Conservation (phyloP, 2,888 invertebrate species). For the Phasia obesa region DNA sequence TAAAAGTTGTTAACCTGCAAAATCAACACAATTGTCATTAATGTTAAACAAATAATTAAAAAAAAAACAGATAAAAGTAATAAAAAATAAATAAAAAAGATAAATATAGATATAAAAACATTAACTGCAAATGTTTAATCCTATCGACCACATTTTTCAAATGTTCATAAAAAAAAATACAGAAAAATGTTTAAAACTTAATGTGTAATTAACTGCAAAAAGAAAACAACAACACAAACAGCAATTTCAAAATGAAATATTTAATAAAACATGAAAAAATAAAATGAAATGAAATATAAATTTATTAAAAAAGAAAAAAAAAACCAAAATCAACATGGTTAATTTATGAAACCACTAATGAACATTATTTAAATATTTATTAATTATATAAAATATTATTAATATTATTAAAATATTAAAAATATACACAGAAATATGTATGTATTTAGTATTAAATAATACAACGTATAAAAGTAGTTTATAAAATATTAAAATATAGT, state of each 20-base stretch:
- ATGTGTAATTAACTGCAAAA: constrained; percentile 65
- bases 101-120: constrained; percentile 1
- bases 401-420: constrained; percentile 58
- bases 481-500: constrained; percentile 30
- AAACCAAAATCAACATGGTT: constrained; percentile 52
- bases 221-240: constrained; percentile 42
- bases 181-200: constrained; percentile 58
- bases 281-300: neutral
- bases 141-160: constrained; percentile 50
- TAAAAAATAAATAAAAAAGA: neutral
- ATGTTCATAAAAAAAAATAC: constrained; percentile 24
- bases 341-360: constrained; percentile 70
- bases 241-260: constrained; percentile 24
- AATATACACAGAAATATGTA: constrained; percentile 45
- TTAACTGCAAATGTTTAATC: constrained; percentile 60
- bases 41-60: constrained; percentile 31
- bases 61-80: constrained; percentile 4
- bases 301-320: neutral
- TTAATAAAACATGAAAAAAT: constrained; percentile 7
- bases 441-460: constrained; percentile 27
- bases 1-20: constrained; percentile 52
- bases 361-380: constrained; percentile 70
- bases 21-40: constrained; percentile 53
- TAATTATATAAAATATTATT: constrained; percentile 65
- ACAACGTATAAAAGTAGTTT: constrained; percentile 31